phyloP scores from a whole-genome alignment of 2,113 vertebrate species.

The Speoplatyrhinus poulsoni region DNA sequence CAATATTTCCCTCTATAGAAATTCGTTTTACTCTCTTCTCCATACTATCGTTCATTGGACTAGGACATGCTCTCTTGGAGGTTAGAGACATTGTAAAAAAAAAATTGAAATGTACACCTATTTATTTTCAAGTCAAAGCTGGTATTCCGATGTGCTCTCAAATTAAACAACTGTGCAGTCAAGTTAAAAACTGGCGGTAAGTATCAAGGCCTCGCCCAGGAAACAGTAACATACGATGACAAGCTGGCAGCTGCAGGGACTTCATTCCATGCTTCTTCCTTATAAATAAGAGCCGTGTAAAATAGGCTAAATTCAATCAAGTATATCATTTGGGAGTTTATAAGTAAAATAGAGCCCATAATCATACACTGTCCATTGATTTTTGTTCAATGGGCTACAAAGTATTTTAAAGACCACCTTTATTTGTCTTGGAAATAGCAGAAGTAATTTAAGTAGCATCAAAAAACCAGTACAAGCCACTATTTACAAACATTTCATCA shows the following conservation, averaged over 20 bases:
- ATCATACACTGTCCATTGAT: no score
- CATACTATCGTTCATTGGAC: slow-evolving; percentile 51
- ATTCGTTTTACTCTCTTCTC: slow-evolving; percentile 80
- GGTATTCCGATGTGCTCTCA: neutral
- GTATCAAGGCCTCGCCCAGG: slow-evolving; percentile 23
- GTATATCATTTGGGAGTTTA: no score
- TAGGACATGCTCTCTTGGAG: slow-evolving; percentile 64
- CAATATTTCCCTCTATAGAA: slow-evolving; percentile 91
- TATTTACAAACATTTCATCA: slow-evolving; percentile 69
- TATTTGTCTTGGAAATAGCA: slow-evolving; percentile 75
- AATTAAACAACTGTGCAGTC: slow-evolving; percentile 32
- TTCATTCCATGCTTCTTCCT: no score
- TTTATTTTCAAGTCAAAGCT: neutral
- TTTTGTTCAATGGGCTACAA: neutral
- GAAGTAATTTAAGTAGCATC: slow-evolving; percentile 71
- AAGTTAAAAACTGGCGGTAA: slow-evolving; percentile 44
- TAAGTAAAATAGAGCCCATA: no score
- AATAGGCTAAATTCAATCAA: no score
- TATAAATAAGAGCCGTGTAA: no score
- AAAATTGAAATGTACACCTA: neutral
- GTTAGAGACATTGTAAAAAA: slow-evolving; percentile 47
- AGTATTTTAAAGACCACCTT: slow-evolving; percentile 60
- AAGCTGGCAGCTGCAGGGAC: no score
- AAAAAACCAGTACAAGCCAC: slow-evolving; percentile 57
- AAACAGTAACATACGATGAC: neutral